Base-by-base conservation (phyloP, 2,888 invertebrate genomes). In the Dusona sp. region DNA sequence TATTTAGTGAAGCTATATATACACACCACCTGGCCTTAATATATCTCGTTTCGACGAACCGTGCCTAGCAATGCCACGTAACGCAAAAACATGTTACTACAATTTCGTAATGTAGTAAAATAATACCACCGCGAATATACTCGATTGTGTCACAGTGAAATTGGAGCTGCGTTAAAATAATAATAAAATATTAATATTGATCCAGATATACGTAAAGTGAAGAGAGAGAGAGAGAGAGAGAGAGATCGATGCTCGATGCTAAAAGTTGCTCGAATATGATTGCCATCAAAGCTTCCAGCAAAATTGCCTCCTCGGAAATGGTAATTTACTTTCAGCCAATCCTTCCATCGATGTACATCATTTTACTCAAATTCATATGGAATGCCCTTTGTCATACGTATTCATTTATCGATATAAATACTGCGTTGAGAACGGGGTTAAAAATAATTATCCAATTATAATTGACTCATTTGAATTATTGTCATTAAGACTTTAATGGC, bases 251-350 rank as follows among this genome's bases (percentile, higher is more conserved):
- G 25, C 33, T 64, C 68, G 64, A 75, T 70, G 72, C 25, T 77
- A 67, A 16, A 29, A 72, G 16, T 72, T 51, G 38, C 29, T 38
- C 65, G 51, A 70, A 72, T 73, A 75, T 79, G 72, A 80, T 75
- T 68, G 61, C 72, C 54, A 48, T 61, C 22, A 51, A 25, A 51
- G 57, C 22, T 48, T 45, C 57, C 57, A 67, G 65, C 77, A 57
- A 13, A 80, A 78, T 51, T 38, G 67, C 8, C 42, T 38, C 80
- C 3, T 38, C 48, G 72, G 72, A 67, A 83, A 86, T 83, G 86
- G 86, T 86, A 86, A 86, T 67, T 75, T 38, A 78, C 57, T 48
- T 29, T 42, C 42, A 65, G 74, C 54, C 38, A 74, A 36, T 48
- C 74, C 57, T 67, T 65, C 19, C 33, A 57, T 74, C 67, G n/a